These are phyloP conservation scores for Allophyes oxyacanthae DNA, from an alignment of 2,888 invertebrate species.

Conservation along the genomic window DNA sequence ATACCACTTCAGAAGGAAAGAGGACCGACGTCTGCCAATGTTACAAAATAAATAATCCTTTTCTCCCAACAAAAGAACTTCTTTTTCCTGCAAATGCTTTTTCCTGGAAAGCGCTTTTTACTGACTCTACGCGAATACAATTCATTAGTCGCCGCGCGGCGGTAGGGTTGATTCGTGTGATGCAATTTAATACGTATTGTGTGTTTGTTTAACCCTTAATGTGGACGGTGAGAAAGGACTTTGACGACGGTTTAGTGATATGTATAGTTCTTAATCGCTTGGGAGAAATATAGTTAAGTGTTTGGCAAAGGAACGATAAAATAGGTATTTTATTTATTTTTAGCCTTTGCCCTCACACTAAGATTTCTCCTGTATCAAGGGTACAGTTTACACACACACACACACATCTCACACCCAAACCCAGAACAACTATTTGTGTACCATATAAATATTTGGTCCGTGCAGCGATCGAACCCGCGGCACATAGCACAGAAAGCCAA, in stretches of 20 bases:
- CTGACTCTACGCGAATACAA: slow-evolving; percentile 17
- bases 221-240: not conserved
- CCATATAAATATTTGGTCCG: no score
- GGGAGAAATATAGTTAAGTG: not conserved
- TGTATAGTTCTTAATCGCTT: not conserved
- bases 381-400: no score
- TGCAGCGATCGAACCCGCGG: no score
- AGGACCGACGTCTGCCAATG: not conserved
- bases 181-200: slow-evolving; percentile 12
- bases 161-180: slow-evolving; percentile 23
- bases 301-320: no score
- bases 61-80: slow-evolving; percentile 12
- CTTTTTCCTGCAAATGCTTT: slow-evolving; percentile 4
- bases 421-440: no score
- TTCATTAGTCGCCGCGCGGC: slow-evolving; percentile 15
- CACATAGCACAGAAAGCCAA: no score
- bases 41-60: slow-evolving; percentile 25
- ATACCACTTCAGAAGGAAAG: slow-evolving; percentile 3
- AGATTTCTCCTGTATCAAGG: no score
- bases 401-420: no score
- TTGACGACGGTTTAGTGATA: not conserved
- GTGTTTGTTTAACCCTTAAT: slow-evolving; percentile 14
- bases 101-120: slow-evolving; percentile 3
- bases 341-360: no score
- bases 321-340: no score